phyloP scores from a whole-genome alignment of 2,888 invertebrate species.

The Nymphalis polychloros region DNA sequence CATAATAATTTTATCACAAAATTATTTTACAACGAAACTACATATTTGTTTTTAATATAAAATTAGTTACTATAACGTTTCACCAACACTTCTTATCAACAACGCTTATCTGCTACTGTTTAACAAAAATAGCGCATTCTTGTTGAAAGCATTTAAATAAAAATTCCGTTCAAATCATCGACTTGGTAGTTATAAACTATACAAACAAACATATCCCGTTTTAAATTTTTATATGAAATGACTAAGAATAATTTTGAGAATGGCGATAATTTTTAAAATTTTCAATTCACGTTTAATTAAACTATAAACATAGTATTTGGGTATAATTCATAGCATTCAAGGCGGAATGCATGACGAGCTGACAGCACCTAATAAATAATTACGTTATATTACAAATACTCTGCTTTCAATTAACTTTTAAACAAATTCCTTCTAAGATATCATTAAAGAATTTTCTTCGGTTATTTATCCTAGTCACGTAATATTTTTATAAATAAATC shows the following conservation, averaged over 20 bases:
- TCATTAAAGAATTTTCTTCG: background rate
- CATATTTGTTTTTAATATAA: background rate
- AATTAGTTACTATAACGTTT: constrained; percentile 8
- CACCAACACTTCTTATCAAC: constrained; percentile 6
- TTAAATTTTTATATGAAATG: background rate
- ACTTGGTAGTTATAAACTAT: background rate
- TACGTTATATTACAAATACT: background rate
- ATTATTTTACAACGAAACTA: background rate
- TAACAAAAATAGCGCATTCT: constrained; percentile 1
- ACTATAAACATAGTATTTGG: constrained; percentile 1
- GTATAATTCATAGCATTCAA: constrained; percentile 1
- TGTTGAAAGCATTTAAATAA: background rate
- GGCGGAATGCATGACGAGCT: constrained; percentile 7
- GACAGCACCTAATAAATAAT: constrained; percentile 7
- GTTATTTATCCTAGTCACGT: background rate
- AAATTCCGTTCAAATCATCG: constrained; percentile 4
- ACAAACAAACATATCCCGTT: background rate
- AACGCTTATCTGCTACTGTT: constrained; percentile 1
- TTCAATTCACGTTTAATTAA: constrained; percentile 5
- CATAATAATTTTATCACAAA: background rate
- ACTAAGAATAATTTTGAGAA: background rate
- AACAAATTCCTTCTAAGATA: background rate
- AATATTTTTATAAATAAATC: background rate
- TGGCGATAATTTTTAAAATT: background rate
- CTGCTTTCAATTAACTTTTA: constrained; percentile 1